Base-by-base conservation (phyloP, 53 echinoderm and acorn worm genomes). In the Echinometra lucunter region DNA sequence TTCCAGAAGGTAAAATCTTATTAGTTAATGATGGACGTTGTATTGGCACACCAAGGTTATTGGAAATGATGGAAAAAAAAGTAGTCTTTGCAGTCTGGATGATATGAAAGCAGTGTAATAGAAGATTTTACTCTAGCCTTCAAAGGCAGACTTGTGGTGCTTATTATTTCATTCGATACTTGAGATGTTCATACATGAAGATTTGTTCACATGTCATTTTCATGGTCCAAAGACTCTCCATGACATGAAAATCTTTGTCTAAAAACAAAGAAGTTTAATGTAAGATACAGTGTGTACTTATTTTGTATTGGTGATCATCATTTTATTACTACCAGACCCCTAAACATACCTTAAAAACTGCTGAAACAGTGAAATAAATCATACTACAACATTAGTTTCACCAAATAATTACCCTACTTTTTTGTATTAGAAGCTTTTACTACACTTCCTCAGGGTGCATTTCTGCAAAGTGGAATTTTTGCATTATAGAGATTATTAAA, bases 1-100 rank as follows among this genome's bases (percentile, higher is more conserved):
- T 40, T 93, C 82, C 4, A 75, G 93, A 38, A 93, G 80, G 82
- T 93, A 93, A 80, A 42, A 72, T 72, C 12, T 72, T 13, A 72
- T 72, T 32, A 72, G 32, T 72, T 72, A 72, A 28, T 72, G 35
- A 72, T 72, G 32, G 72, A 72, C 35, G 35, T 15, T 35, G n/a
- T 3, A 72, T 28, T 72, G 72, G 72, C 12, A 72, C 72, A 13
- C 13, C 70, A 70, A 30, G 70, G 7, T 70, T 30, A 34, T 70
- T 34, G 35, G 32, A 13, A 35, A 13, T 30, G 72, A 53, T 53
- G 53, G 8, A 53, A 53, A 9, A 4, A 13, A 53, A 53, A 53
- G 53, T 4, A 63, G 63, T 63, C 63, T 5, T 27, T 4, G 25
- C 3, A 19, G 63, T 7, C 25, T 25, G 25, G 25, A 19, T 60